Conservation (phyloP, 2,888 invertebrate species). For the Melanargia galathea region DNA sequence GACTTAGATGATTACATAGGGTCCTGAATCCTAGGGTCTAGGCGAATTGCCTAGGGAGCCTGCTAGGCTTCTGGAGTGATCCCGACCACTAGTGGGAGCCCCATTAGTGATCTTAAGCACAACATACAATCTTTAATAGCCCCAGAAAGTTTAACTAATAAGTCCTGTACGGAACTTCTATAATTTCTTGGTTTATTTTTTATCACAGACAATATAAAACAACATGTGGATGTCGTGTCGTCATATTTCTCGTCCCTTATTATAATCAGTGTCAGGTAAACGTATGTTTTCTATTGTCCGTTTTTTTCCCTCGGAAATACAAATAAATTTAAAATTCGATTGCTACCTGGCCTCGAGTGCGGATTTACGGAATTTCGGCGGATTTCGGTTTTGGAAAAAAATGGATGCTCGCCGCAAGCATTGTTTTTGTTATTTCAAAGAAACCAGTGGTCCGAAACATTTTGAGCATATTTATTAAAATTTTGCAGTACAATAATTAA, state of each 20-base stretch:
- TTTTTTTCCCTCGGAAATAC: constrained; percentile 75
- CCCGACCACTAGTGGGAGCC: too few species aligned
- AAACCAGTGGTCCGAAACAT: constrained; percentile 30
- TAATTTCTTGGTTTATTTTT: constrained; percentile 38
- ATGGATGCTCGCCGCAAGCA: constrained; percentile 77
- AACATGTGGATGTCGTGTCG: constrained; percentile 63
- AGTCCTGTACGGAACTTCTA: not conserved
- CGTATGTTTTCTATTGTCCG: constrained; percentile 67
- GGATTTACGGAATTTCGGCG: constrained; percentile 74
- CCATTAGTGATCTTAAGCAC: too few species aligned
- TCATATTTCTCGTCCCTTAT: constrained; percentile 78
- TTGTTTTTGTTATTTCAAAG: constrained; percentile 69
- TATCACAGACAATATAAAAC: constrained; percentile 56
- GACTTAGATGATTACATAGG: too few species aligned
- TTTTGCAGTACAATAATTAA: too few species aligned
- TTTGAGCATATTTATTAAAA: constrained; percentile 13
- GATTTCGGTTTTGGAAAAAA: constrained; percentile 72
- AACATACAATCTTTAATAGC: too few species aligned
- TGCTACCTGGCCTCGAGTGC: constrained; percentile 77
- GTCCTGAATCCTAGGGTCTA: too few species aligned
- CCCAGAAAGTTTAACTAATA: not conserved
- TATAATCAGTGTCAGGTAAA: constrained; percentile 78
- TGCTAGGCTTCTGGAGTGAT: too few species aligned
- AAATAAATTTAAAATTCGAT: constrained; percentile 75
- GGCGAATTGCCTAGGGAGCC: too few species aligned